Base-by-base conservation (phyloP, 2,888 invertebrate genomes). In the Napeogenes sylphis region DNA sequence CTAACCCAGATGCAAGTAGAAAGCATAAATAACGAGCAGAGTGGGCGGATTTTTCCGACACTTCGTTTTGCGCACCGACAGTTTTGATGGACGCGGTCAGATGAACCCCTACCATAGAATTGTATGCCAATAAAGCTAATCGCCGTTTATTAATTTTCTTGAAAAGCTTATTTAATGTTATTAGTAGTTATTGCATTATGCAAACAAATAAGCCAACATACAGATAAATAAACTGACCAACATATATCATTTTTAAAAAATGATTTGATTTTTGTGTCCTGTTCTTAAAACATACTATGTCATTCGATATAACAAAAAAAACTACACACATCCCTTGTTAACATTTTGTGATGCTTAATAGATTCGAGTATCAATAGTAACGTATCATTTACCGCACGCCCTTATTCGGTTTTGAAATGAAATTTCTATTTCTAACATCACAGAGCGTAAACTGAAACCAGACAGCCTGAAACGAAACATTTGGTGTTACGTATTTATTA, bases 391-490 rank as follows among this genome's bases (percentile, higher is more conserved):
- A 61, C 59, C 59, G 53, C 47, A 61, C 62, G 61, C 66, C 63
- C 66, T 70, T 68, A 70, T 71, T 71, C 70, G 63, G 63, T 45
- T 64, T 63, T 67, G 67, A 63, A 66, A 68, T 66, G 61, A 64
- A 62, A 60, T 65, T 71, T 70, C 71, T 69, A 68, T 71, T 71
- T 66, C 68, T 63, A 67, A 65, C 62, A 56, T 42, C 65, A 63
- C 63, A 66, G 68, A 70, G 69, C 66, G 66, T 66, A 64, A 66
- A 64, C 66, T 64, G 55, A 64, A 61, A 66, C 64, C 66, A 64
- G 66, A 66, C 57, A 66, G 56, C 32, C 58, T 46, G 56, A 46
- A 59, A 46, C 33, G 54, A 45, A 30, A 47, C 21, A 64, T 54
- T 64, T 61, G 6, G 47, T 61, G 61, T 12, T 64, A 66, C 42